These are phyloP conservation scores for Calliopum simillimum DNA, from an alignment of 2,888 invertebrate species.

Conservation along the genomic window DNA sequence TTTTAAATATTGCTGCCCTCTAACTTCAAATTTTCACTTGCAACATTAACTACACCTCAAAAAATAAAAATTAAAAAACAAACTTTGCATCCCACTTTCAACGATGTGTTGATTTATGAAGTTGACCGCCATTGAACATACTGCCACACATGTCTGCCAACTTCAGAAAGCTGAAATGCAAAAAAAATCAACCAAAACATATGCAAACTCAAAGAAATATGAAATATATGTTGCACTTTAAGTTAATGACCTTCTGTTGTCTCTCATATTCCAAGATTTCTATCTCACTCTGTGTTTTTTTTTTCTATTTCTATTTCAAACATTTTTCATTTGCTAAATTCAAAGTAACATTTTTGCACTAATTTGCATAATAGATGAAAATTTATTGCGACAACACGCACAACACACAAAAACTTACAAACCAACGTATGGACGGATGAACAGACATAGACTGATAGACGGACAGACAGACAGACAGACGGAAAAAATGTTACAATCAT, in stretches of 20 bases:
- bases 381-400: slow-evolving; percentile 50
- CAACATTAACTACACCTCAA: background rate
- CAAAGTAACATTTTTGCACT: slow-evolving; percentile 31
- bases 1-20: slow-evolving; percentile 11
- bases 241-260: slow-evolving; percentile 42
- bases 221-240: slow-evolving; percentile 30
- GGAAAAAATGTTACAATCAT: slow-evolving; percentile 22
- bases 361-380: slow-evolving; percentile 52
- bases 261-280: background rate
- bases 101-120: slow-evolving; percentile 38
- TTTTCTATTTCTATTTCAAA: background rate
- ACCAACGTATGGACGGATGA: background rate
- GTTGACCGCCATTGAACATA: slow-evolving; percentile 36
- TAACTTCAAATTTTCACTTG: no score
- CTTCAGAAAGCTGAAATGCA: slow-evolving; percentile 34
- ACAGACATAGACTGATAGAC: background rate
- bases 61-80: no score
- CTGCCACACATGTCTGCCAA: background rate
- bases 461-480: background rate
- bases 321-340: background rate
- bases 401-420: background rate
- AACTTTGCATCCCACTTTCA: background rate
- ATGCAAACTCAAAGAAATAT: slow-evolving; percentile 18
- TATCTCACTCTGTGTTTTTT: background rate
- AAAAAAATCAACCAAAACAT: slow-evolving; percentile 42